These are phyloP conservation scores for Momotus momota DNA, from an alignment of 2,797 vertebrate species.

Conservation along the genomic window DNA sequence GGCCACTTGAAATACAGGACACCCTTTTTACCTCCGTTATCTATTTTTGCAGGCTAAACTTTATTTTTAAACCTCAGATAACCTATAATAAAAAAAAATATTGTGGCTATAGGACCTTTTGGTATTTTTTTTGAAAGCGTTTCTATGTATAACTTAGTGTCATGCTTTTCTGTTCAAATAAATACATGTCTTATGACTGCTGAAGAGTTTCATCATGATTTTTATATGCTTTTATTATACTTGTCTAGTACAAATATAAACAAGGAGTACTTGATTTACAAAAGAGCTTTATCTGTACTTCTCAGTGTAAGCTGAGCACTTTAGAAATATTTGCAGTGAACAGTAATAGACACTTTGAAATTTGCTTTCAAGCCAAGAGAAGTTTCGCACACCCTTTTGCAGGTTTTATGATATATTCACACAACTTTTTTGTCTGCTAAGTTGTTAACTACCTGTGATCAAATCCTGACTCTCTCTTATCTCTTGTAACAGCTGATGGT, in stretches of 20 bases:
- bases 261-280: background rate
- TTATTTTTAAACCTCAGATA: constrained; percentile 9
- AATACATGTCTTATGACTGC: background rate
- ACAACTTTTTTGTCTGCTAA: background rate
- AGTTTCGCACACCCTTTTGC: background rate
- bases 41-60: constrained; percentile 31
- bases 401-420: background rate
- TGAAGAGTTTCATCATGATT: background rate
- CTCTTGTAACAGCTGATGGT: constrained; percentile 37
- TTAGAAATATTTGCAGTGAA: background rate
- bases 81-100: background rate
- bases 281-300: background rate
- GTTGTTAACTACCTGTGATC: background rate
- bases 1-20: background rate
- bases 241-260: background rate
- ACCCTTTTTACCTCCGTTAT: constrained; percentile 23
- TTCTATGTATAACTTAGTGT: background rate
- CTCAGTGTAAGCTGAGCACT: background rate
- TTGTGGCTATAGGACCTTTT: background rate
- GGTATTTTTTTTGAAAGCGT: background rate
- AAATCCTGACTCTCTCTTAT: constrained; percentile 44
- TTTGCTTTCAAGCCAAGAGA: constrained; percentile 1
- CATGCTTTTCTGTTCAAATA: constrained; percentile 14
- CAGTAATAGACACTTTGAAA: background rate
- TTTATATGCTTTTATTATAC: background rate